Evolutionary conservation across 1,140 invertebrate species (phyloP).

Genomic region (Aporrectodea caliginosa): DNA sequence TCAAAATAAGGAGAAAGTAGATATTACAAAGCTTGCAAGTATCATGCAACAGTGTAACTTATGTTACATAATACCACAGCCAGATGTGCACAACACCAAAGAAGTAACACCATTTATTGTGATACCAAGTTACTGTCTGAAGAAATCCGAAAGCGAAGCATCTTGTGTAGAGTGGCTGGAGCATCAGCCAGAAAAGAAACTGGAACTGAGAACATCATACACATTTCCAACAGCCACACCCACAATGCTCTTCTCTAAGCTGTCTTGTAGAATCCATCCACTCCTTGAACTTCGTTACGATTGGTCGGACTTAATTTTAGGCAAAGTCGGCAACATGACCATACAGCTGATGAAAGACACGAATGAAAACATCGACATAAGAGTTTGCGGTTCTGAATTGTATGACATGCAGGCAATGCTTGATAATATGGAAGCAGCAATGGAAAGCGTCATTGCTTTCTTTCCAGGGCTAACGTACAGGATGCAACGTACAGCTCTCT

Average conservation of each 20-base stretch:
- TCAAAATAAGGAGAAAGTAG: not conserved
- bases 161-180: not conserved
- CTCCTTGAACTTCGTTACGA: not conserved
- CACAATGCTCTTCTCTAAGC: not conserved
- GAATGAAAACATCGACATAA: not conserved
- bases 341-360: not conserved
- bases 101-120: not conserved
- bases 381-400: not conserved
- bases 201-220: not conserved
- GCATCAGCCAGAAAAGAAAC: not conserved
- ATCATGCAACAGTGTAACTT: not conserved
- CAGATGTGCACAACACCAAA: not conserved
- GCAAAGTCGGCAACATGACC: not conserved
- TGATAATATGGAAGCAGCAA: not conserved
- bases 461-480: not conserved
- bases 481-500: no score
- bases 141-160: not conserved
- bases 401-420: not conserved
- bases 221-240: not conserved
- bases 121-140: not conserved
- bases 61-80: not conserved
- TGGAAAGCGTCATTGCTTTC: not conserved
- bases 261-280: not conserved
- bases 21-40: not conserved
- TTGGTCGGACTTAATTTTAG: not conserved